These are phyloP conservation scores for Machimus rusticus DNA, from an alignment of 2,888 invertebrate genomes.

Conservation along the genomic window DNA sequence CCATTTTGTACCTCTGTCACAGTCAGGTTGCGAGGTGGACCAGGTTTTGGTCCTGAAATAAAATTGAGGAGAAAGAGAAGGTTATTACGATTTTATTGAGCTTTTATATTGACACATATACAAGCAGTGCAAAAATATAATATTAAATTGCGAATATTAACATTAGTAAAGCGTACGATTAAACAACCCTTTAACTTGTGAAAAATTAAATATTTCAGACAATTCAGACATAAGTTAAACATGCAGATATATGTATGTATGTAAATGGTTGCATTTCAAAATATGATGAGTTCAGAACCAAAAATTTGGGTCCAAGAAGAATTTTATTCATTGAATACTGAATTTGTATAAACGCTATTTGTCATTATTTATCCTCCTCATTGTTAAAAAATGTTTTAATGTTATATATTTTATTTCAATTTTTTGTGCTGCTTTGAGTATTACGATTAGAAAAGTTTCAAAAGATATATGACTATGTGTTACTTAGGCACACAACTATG, in stretches of 20 bases:
- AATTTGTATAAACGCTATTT: too few species aligned
- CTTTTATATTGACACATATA: not conserved
- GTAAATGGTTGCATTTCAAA: too few species aligned
- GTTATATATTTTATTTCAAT: too few species aligned
- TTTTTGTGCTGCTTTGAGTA: too few species aligned
- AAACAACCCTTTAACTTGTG: not conserved
- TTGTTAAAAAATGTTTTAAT: too few species aligned
- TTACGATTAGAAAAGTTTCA: too few species aligned
- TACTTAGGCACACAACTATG: too few species aligned
- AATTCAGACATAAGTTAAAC: not conserved
- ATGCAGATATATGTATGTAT: not conserved
- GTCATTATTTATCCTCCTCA: too few species aligned
- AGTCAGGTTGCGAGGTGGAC: slow-evolving; percentile 88
- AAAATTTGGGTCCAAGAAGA: not conserved
- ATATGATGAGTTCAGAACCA: not conserved
- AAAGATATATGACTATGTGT: too few species aligned
- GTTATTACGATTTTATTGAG: not conserved
- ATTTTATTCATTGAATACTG: not conserved
- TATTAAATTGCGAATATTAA: not conserved
- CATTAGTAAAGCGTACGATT: not conserved
- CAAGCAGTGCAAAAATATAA: not conserved
- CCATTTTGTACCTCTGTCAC: slow-evolving; percentile 89
- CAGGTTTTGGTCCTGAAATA: slow-evolving; percentile 84
- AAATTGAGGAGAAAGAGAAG: not conserved
- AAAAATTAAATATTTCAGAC: not conserved